phyloP scores from a whole-genome alignment of 1,140 invertebrate genomes.

The Drosophila fuyamai region DNA sequence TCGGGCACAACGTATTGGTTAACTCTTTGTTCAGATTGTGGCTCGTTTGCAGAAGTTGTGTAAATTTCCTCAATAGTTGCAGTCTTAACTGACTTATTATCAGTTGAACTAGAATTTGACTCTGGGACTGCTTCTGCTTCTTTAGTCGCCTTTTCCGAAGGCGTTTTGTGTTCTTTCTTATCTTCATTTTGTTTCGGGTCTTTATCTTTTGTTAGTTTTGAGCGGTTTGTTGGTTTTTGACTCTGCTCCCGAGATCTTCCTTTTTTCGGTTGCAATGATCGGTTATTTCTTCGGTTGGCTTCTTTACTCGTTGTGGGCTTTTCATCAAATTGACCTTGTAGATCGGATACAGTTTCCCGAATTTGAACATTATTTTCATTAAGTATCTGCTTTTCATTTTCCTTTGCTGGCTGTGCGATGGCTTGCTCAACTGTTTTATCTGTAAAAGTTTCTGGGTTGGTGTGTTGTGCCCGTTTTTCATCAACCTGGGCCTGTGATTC shows the following conservation, averaged over 20 bases:
- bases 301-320: slow-evolving; percentile 55
- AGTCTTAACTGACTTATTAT: background rate
- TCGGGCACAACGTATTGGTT: background rate
- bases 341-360: background rate
- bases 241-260: slow-evolving; percentile 51
- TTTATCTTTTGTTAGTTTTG: slow-evolving; percentile 1
- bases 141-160: background rate
- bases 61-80: background rate
- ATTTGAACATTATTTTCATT: background rate
- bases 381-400: background rate
- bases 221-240: slow-evolving; percentile 51
- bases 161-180: background rate
- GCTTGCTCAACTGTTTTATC: background rate
- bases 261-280: slow-evolving; percentile 48
- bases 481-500: background rate
- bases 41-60: background rate
- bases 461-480: background rate
- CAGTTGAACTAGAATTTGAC: background rate
- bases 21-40: background rate
- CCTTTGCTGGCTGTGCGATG: background rate
- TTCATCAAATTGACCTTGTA: slow-evolving; percentile 27
- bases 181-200: background rate
- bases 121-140: background rate
- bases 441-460: too few relatives aligned
- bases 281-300: slow-evolving; percentile 32